Base-by-base conservation (phyloP, 2,888 invertebrate species). In the Drosophila stalkeri region DNA sequence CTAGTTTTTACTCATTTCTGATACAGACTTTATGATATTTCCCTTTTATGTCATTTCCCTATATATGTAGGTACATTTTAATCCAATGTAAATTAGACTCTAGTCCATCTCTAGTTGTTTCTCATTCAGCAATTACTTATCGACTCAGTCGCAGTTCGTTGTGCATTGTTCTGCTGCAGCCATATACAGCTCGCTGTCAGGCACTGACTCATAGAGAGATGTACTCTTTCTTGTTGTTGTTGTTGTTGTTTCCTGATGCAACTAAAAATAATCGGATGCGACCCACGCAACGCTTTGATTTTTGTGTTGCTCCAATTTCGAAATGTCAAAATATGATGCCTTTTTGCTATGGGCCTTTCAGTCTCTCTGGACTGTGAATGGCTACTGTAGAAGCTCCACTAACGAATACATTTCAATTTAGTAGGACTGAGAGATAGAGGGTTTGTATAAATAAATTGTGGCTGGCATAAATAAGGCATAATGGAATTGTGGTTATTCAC, bases 211-310 rank as follows among this genome's bases (percentile, higher is more conserved):
- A 81, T 66, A 64, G 31, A 46, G 44, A 20, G n/a, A 27, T 47
- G 47, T 37, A 27, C 23, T 43, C n/a, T 27, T 64, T 64, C 31
- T 60, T 59, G 39, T 47, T 57, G 35, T 35, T 65, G 60, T 14
- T 86, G 41, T 46, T 57, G 33, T 31, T 64, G 63, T 18, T 86
- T 83, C 81, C 76, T 86, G 79, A 64, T 63, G 72, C 72, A 68
- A 73, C 74, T 84, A 84, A 71, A 89, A 84, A 83, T 79, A 83
- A 52, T 46, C 64, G 43, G 37, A 23, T 60, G 39, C 86, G 90
- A 89, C 90, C 87, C 87, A 87, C 90, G 87, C 90, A 89, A 77
- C 80, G 90, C 59, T 68, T 61, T 47, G 43, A 51, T 35, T 20
- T 39, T 55, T 49, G 54, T 23, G 44, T 64, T 86, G 86, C 82